phyloP scores from a whole-genome alignment of 1,140 invertebrate genomes.

The Micrasema minimum region DNA sequence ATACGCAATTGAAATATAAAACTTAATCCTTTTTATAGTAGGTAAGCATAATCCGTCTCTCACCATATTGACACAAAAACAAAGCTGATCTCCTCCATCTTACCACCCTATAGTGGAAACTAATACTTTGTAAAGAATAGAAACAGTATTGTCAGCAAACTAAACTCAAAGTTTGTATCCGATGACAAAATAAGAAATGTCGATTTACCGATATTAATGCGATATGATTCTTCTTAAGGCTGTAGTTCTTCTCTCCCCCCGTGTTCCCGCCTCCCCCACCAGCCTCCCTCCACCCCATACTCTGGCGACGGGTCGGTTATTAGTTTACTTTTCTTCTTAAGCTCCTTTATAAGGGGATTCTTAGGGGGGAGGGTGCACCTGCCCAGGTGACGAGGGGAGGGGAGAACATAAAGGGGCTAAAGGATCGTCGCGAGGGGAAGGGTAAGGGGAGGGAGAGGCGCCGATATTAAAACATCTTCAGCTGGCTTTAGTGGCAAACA shows the following conservation, averaged over 20 bases:
- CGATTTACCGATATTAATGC: constrained; percentile 46
- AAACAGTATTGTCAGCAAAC: not conserved
- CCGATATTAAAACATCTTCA: constrained; percentile 38
- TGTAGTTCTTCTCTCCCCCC: not conserved
- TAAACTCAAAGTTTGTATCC: not conserved
- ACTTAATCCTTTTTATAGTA: too few species aligned
- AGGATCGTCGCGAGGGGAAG: not conserved
- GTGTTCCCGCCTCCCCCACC: constrained; percentile 22
- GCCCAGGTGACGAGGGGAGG: constrained; percentile 17
- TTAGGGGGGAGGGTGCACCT: constrained; percentile 17
- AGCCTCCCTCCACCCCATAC: not conserved
- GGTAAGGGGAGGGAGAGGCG: not conserved
- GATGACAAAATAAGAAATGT: constrained; percentile 26
- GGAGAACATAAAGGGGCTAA: constrained; percentile 4
- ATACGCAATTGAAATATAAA: too few species aligned
- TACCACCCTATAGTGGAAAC: too few species aligned
- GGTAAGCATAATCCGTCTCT: too few species aligned
- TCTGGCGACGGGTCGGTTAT: constrained; percentile 40
- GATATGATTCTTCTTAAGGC: constrained; percentile 31
- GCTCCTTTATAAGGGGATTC: constrained; percentile 48
- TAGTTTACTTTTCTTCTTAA: constrained; percentile 52
- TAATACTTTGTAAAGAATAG: too few species aligned
- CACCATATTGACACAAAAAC: too few species aligned
- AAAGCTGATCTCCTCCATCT: too few species aligned
- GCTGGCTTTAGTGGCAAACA: constrained; percentile 23